A percentile compares a stretch with the other conserved stretches of the same genome.
Evolutionary conservation across 2,113 vertebrate genomes (phyloP).

Genomic region (Cricetomys ansorgei): DNA sequence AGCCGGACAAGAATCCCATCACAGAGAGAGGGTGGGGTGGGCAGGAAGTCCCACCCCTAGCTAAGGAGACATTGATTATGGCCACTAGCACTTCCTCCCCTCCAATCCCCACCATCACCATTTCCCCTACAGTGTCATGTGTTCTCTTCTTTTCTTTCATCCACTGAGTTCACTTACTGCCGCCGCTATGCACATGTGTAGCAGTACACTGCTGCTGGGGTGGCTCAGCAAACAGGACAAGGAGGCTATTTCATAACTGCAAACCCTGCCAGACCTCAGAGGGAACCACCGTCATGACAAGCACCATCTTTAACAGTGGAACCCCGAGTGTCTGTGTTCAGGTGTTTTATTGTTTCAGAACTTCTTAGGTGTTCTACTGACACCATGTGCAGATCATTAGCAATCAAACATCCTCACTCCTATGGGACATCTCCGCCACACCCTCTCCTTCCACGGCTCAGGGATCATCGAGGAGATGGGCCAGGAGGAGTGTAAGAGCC

Average conservation of each 20-base stretch:
- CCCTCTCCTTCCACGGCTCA: neutral
- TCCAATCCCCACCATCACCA: neutral
- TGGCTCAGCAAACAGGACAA: too few species aligned
- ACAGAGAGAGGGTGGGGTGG: neutral
- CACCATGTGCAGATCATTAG: too few species aligned
- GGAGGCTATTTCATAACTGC: too few species aligned
- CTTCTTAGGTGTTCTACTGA: too few species aligned
- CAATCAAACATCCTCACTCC: too few species aligned
- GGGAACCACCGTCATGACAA: too few species aligned
- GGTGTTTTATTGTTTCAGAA: too few species aligned
- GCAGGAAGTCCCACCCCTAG: neutral
- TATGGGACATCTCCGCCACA: neutral
- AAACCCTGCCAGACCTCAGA: too few species aligned
- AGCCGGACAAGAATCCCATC: neutral
- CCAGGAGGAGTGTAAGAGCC: neutral
- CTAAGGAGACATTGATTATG: neutral
- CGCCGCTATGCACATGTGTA: neutral
- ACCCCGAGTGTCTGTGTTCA: too few species aligned
- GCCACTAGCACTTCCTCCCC: neutral
- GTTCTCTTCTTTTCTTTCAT: neutral
- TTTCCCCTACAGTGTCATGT: neutral
- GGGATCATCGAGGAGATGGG: neutral
- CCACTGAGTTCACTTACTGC: neutral
- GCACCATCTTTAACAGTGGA: too few species aligned
- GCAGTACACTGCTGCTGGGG: too few species aligned